phyloP scores from a whole-genome alignment of 2,888 invertebrate species.

The Cylindroiulus punctatus region DNA sequence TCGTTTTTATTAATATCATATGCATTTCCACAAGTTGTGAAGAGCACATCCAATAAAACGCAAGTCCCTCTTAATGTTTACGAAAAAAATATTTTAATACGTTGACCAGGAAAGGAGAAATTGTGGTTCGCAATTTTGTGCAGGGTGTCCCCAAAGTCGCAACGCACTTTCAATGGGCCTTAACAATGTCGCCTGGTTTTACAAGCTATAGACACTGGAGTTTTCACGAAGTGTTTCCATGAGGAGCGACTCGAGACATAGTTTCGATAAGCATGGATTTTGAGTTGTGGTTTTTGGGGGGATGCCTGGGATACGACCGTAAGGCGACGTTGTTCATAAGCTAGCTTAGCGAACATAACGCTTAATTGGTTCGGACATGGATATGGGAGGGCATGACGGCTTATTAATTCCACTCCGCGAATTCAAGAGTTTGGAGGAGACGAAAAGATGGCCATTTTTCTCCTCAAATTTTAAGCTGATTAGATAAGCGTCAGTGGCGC shows the following conservation, averaged over 20 bases:
- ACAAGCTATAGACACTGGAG: no score
- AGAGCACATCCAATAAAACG: no score
- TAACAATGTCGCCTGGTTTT: no score
- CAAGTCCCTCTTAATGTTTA: no score
- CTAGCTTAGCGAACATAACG: slow-evolving; percentile 34
- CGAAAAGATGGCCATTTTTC: slow-evolving; percentile 38
- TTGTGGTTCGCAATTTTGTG: no score
- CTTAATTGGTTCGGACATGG: slow-evolving; percentile 42
- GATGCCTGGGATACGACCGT: background rate
- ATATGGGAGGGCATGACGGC: background rate
- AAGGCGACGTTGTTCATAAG: slow-evolving; percentile 2
- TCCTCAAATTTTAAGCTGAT: slow-evolving; percentile 16
- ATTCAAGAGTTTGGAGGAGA: background rate
- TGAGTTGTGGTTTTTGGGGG: background rate
- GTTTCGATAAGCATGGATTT: background rate
- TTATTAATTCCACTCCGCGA: slow-evolving; percentile 34
- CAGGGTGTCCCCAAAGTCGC: no score
- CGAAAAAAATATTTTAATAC: no score
- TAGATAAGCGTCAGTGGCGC: slow-evolving; percentile 25
- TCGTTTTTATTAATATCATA: no score
- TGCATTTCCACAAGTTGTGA: no score
- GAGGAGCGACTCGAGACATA: background rate
- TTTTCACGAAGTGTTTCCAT: no score
- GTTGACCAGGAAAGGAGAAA: no score
- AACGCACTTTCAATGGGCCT: no score